Evolutionary conservation across 2,888 invertebrate genomes (phyloP).

Genomic region (Eucera pruinosa): DNA sequence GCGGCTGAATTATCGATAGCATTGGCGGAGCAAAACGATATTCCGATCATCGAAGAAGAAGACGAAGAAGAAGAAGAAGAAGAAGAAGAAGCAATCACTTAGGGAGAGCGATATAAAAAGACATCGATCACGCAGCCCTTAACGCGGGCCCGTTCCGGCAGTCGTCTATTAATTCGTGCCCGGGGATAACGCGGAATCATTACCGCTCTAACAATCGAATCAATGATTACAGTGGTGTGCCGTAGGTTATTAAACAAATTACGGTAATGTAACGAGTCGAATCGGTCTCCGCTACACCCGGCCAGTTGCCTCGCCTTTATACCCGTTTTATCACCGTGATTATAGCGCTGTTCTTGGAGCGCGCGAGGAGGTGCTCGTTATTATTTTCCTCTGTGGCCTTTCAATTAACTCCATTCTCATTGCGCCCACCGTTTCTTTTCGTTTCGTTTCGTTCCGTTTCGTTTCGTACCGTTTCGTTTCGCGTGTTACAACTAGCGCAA

Average conservation of each 20-base stretch:
- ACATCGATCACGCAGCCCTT: slow-evolving; percentile 38
- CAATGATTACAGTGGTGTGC: slow-evolving; percentile 50
- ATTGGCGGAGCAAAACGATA: background rate
- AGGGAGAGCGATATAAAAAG: slow-evolving; percentile 62
- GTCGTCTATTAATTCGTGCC: slow-evolving; percentile 61
- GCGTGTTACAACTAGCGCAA: no score
- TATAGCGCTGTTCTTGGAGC: slow-evolving; percentile 13
- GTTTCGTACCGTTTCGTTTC: no score
- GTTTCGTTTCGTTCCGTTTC: background rate
- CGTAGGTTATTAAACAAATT: slow-evolving; percentile 56
- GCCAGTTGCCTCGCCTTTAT: slow-evolving; percentile 13
- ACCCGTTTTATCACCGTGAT: slow-evolving; percentile 27
- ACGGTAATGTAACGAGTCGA: slow-evolving; percentile 20
- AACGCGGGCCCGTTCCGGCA: slow-evolving; percentile 12
- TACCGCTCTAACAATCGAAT: slow-evolving; percentile 53
- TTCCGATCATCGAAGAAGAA: background rate
- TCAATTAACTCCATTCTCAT: background rate
- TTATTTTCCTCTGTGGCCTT: slow-evolving; percentile 4
- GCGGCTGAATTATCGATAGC: slow-evolving; percentile 50
- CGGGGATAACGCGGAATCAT: slow-evolving; percentile 43
- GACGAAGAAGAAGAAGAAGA: no score
- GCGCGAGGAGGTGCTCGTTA: slow-evolving; percentile 1
- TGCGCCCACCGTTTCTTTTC: no score
- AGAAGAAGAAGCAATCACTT: slow-evolving; percentile 39
- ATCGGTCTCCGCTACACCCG: slow-evolving; percentile 17